Conservation (phyloP, 2,113 vertebrate species). For the Lathamus discolor region DNA sequence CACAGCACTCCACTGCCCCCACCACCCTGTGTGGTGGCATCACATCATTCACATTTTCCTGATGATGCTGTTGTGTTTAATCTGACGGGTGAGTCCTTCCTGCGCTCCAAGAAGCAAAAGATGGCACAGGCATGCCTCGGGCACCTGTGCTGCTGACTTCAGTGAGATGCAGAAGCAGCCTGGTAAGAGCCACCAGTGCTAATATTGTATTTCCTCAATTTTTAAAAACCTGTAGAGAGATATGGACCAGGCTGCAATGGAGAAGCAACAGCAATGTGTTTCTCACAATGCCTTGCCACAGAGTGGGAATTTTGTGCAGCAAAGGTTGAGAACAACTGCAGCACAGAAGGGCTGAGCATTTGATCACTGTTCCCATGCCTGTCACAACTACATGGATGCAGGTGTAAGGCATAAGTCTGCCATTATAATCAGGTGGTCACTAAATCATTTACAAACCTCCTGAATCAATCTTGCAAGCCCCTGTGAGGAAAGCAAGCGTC, state of each 20-base stretch:
- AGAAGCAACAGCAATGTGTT: not conserved
- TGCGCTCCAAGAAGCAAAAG: not conserved
- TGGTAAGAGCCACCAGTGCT: not conserved
- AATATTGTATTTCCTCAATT: not conserved
- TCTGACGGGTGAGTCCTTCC: not conserved
- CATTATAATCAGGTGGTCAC: not conserved
- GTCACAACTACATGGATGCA: not conserved
- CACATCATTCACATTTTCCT: not conserved
- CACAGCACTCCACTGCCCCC: not conserved
- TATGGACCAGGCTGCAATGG: rapidly evolving
- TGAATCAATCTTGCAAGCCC: not conserved
- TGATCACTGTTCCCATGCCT: not conserved
- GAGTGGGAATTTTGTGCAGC: not conserved
- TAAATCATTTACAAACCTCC: not conserved
- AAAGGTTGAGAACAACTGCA: not conserved
- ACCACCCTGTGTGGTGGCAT: not conserved
- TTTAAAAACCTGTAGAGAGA: not conserved
- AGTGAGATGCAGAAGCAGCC: not conserved
- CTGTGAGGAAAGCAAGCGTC: not conserved
- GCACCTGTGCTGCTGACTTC: not conserved
- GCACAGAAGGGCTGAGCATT: not conserved
- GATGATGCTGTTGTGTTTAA: not conserved
- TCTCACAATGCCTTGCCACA: not conserved
- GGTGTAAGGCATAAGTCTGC: not conserved
- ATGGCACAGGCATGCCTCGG: rapidly evolving